Conservation (phyloP, 1,140 invertebrate genomes). For the Zelostemma sp. region DNA sequence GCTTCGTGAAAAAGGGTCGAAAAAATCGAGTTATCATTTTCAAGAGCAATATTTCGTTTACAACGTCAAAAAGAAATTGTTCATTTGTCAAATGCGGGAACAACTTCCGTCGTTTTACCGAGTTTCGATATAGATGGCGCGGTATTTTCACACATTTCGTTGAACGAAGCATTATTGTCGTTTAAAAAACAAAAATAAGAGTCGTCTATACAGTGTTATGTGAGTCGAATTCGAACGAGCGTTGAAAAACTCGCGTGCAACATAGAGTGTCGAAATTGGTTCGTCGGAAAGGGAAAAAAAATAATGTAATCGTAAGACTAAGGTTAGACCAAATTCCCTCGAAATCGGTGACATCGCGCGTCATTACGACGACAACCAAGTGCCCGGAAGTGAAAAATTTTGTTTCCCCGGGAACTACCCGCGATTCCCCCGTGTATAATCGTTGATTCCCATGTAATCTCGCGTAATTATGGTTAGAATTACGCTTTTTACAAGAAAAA, state of each 20-base stretch:
- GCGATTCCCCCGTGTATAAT: background rate
- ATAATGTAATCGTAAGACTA: constrained; percentile 51
- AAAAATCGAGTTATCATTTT: too few relatives aligned
- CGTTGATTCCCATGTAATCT: background rate
- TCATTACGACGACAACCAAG: too few relatives aligned
- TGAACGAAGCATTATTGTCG: constrained; percentile 1
- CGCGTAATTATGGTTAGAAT: constrained; percentile 49
- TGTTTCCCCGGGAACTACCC: background rate
- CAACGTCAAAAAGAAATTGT: too few relatives aligned
- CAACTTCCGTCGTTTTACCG: background rate
- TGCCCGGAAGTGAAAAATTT: constrained; percentile 17
- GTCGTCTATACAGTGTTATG: background rate
- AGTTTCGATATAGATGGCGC: constrained; percentile 3
- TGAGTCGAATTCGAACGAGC: background rate
- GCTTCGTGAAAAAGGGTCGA: too few relatives aligned
- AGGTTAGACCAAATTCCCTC: constrained; percentile 48
- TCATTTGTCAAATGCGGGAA: too few relatives aligned
- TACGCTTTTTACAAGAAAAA: constrained; percentile 48
- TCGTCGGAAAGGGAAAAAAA: background rate
- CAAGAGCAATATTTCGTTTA: too few relatives aligned
- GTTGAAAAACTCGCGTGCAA: background rate
- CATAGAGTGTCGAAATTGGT: background rate
- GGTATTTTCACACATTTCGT: background rate
- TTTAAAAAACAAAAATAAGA: background rate
- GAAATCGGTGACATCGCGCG: background rate